These are phyloP conservation scores for Acipenser oxyrinchus DNA, from an alignment of 2,797 vertebrate species.

Conservation along the genomic window DNA sequence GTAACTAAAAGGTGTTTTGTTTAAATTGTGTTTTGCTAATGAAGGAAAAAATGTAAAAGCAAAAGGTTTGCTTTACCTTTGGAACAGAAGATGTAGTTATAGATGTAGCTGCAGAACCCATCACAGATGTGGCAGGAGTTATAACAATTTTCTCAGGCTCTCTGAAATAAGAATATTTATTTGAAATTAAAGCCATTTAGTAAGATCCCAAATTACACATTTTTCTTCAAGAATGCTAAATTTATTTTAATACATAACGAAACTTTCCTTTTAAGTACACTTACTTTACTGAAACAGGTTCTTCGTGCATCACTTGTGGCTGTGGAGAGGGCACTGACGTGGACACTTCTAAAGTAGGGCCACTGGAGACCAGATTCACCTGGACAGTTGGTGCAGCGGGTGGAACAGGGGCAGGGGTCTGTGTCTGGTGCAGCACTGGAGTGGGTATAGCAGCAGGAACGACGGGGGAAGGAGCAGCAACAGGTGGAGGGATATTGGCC, in stretches of 20 bases:
- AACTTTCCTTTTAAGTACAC: not conserved
- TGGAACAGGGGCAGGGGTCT: not conserved
- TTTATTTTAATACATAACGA: no score
- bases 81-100: slow-evolving; percentile 40
- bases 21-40: no score
- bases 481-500: slow-evolving; percentile 34
- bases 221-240: no score
- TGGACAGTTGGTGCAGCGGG: slow-evolving; percentile 33
- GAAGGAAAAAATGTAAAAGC: no score
- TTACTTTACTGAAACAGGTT: slow-evolving; percentile 29
- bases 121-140: slow-evolving; percentile 43
- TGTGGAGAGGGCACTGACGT: slow-evolving; percentile 30
- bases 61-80: slow-evolving; percentile 26
- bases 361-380: slow-evolving; percentile 41
- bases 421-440: slow-evolving; percentile 35
- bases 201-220: not conserved
- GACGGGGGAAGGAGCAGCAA: slow-evolving; percentile 48
- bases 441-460: slow-evolving; percentile 37
- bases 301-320: slow-evolving; percentile 31
- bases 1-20: no score
- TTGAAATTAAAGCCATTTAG: not conserved
- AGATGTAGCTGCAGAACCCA: slow-evolving; percentile 48
- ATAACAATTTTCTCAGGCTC: slow-evolving; percentile 41
- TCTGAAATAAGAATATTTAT: slow-evolving; percentile 25
- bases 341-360: slow-evolving; percentile 44